A percentile compares a stretch with the other conserved stretches of the same genome.
Evolutionary conservation across 1,140 invertebrate genomes (phyloP).

Genomic region (Holotrichia oblita): DNA sequence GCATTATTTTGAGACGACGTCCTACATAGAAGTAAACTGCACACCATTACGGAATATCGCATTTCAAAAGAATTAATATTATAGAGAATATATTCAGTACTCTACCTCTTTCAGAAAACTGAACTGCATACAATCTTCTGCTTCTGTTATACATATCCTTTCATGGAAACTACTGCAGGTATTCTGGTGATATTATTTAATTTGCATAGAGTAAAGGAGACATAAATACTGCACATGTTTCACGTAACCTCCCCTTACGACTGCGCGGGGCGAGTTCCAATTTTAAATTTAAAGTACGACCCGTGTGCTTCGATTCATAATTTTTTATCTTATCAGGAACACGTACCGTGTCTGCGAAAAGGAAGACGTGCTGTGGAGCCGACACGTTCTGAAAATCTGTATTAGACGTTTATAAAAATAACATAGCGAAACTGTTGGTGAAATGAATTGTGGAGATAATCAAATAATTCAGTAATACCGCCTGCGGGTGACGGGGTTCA

Average conservation of each 20-base stretch:
- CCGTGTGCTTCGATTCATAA: constrained; percentile 4
- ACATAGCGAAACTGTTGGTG: constrained; percentile 19
- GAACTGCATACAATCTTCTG: too few species aligned
- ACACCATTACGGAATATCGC: too few species aligned
- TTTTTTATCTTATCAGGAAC: constrained; percentile 11
- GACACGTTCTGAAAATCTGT: not conserved
- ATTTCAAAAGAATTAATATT: too few species aligned
- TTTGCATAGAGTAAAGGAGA: not conserved
- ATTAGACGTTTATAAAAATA: constrained; percentile 18
- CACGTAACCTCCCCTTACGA: not conserved
- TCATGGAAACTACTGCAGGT: too few species aligned
- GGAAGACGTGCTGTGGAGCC: not conserved
- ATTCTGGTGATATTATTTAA: not conserved
- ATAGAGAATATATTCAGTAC: too few species aligned
- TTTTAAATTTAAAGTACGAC: not conserved
- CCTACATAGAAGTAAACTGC: too few species aligned
- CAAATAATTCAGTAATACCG: constrained; percentile 2
- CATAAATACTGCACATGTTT: not conserved
- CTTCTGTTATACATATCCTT: too few species aligned
- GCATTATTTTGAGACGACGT: too few species aligned
- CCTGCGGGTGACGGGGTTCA: not conserved
- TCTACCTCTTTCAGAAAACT: too few species aligned
- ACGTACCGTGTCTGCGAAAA: not conserved
- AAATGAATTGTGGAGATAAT: constrained; percentile 13
- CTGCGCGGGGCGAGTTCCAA: not conserved